A percentile compares a stretch with the other conserved stretches of the same genome.
phyloP scores from a whole-genome alignment of 2,113 vertebrate species.

The Aix galericulata region DNA sequence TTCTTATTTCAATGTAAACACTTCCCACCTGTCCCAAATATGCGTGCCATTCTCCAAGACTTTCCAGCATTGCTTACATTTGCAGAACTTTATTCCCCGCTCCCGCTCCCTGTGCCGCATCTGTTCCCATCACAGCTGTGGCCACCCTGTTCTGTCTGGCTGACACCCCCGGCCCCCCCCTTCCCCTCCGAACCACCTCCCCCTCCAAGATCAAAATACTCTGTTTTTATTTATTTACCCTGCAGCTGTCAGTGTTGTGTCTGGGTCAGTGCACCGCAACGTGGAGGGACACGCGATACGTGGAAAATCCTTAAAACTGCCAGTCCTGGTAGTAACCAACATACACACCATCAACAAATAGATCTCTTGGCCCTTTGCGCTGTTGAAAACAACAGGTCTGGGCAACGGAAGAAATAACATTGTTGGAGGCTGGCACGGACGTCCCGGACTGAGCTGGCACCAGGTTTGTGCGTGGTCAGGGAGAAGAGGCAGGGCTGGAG shows the following conservation, averaged over 20 bases:
- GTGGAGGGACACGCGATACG: constrained; percentile 74
- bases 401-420: constrained; percentile 22
- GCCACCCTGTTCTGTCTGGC: constrained; percentile 68
- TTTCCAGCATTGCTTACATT: constrained; percentile 85
- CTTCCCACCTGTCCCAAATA: constrained; percentile 89
- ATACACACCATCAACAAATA: constrained; percentile 77
- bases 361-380: constrained; percentile 55
- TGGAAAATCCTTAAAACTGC: constrained; percentile 84
- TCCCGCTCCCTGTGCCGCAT: constrained; percentile 72
- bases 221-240: constrained; percentile 91
- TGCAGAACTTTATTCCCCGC: constrained; percentile 68
- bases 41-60: constrained; percentile 81
- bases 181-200: constrained; percentile 21
- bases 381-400: constrained; percentile 37
- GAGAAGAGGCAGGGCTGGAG: background rate
- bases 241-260: constrained; percentile 98
- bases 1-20: constrained; percentile 91
- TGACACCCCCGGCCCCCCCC: constrained; percentile 45
- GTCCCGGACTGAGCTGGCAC: background rate
- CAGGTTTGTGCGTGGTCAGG: accelerated
- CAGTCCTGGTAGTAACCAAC: constrained; percentile 81
- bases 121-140: constrained; percentile 86
- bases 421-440: background rate
- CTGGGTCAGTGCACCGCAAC: constrained; percentile 83
- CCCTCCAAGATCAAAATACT: constrained; percentile 80